Conservation (phyloP, 2,797 vertebrate species). For the Prunella strophiata region DNA sequence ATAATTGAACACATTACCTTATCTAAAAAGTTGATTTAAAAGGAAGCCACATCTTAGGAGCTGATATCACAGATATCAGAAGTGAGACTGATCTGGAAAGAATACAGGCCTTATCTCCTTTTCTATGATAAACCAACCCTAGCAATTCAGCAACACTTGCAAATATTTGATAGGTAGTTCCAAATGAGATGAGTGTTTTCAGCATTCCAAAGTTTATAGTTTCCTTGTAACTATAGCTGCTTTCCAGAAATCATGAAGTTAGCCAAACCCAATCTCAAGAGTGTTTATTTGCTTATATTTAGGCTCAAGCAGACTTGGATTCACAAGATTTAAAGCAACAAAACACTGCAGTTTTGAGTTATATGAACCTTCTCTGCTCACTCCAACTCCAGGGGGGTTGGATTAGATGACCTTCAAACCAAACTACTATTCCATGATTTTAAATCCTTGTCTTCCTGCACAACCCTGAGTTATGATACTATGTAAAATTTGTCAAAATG, state of each 20-base stretch:
- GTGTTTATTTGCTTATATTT: not conserved
- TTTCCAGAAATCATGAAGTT: not conserved
- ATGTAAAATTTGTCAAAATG: not conserved
- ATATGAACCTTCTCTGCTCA: not conserved
- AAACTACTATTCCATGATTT: not conserved
- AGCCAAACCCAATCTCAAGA: not conserved
- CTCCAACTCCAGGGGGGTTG: not conserved
- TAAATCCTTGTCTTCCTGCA: not conserved
- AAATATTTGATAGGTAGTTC: not conserved
- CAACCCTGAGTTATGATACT: not conserved
- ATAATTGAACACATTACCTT: not conserved
- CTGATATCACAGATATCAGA: not conserved
- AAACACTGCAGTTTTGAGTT: not conserved
- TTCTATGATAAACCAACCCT: not conserved
- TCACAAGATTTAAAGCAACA: not conserved
- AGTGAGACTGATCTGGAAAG: not conserved
- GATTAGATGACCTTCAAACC: not conserved
- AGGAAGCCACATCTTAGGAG: not conserved
- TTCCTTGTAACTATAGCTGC: not conserved
- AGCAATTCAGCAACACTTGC: not conserved
- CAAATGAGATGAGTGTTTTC: not conserved
- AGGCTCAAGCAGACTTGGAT: not conserved
- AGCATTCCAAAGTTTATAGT: not conserved
- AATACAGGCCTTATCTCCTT: not conserved
- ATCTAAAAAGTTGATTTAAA: not conserved